These are phyloP conservation scores for Triops cancriformis DNA, from an alignment of 1,140 invertebrate species.

Conservation along the genomic window DNA sequence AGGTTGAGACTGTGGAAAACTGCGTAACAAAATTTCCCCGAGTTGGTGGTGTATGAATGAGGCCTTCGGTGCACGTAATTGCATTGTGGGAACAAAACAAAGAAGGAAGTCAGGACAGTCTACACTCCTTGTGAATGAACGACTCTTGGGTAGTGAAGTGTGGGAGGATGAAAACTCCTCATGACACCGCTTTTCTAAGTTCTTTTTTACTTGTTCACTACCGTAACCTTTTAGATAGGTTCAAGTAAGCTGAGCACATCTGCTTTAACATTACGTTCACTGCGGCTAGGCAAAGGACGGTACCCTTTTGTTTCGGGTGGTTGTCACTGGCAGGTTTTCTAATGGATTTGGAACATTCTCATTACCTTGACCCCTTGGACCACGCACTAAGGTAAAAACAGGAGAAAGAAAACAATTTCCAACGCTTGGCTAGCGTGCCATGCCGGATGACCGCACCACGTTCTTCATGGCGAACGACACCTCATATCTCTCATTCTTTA, in stretches of 20 bases:
- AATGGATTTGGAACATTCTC: background rate
- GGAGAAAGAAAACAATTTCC: background rate
- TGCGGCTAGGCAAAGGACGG: background rate
- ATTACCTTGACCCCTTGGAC: constrained; percentile 5
- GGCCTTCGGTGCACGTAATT: background rate
- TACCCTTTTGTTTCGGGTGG: too few species aligned
- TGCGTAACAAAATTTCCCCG: background rate
- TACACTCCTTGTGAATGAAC: background rate
- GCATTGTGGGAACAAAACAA: background rate
- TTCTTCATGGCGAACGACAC: background rate
- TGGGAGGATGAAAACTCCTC: background rate
- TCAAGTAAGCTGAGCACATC: background rate
- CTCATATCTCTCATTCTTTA: background rate
- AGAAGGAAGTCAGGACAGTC: background rate
- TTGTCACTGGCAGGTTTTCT: background rate
- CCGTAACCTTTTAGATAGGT: background rate
- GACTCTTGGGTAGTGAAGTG: background rate
- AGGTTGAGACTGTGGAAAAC: background rate
- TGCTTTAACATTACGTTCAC: background rate
- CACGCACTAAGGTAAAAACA: background rate
- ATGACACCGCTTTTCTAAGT: background rate
- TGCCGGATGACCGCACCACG: constrained; percentile 7
- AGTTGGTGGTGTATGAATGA: background rate
- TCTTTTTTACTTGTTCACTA: background rate
- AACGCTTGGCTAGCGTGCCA: background rate